These are phyloP conservation scores for Pelobates fuscus DNA, from an alignment of 2,113 vertebrate genomes.

Conservation along the genomic window DNA sequence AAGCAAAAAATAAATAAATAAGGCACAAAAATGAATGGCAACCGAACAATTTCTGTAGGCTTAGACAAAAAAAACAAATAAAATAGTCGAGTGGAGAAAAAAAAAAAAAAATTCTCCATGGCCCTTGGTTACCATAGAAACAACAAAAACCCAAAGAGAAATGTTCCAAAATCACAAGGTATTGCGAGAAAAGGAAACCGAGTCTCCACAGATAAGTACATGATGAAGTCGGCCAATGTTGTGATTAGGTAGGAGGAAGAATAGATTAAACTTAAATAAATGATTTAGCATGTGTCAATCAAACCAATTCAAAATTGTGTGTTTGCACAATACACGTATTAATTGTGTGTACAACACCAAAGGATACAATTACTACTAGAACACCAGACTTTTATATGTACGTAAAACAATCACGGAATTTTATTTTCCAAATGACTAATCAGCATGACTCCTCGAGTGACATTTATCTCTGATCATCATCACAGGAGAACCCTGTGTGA, in stretches of 20 bases:
- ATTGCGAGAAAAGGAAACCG: background rate
- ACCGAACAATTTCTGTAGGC: too few species aligned
- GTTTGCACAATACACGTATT: background rate
- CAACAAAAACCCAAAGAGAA: constrained; percentile 21
- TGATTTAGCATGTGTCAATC: background rate
- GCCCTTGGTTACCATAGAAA: constrained; percentile 37
- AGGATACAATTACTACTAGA: constrained; percentile 7
- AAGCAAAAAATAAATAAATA: too few species aligned
- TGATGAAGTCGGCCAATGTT: too few species aligned
- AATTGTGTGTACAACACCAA: constrained; percentile 6
- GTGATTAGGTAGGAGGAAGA: too few species aligned
- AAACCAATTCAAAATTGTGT: background rate
- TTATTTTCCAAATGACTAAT: constrained; percentile 23
- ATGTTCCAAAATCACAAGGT: background rate
- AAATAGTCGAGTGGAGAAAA: background rate
- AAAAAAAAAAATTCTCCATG: background rate
- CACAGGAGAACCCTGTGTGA: constrained; percentile 1
- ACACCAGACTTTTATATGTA: constrained; percentile 10
- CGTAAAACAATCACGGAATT: constrained; percentile 28
- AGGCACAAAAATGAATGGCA: too few species aligned
- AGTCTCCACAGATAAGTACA: too few species aligned
- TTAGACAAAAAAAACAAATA: too few species aligned
- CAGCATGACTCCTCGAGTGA: background rate
- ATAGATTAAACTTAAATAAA: too few species aligned
- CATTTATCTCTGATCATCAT: constrained; percentile 12